phyloP scores from a whole-genome alignment of 2,113 vertebrate genomes.

The Sphyrna mokarran region DNA sequence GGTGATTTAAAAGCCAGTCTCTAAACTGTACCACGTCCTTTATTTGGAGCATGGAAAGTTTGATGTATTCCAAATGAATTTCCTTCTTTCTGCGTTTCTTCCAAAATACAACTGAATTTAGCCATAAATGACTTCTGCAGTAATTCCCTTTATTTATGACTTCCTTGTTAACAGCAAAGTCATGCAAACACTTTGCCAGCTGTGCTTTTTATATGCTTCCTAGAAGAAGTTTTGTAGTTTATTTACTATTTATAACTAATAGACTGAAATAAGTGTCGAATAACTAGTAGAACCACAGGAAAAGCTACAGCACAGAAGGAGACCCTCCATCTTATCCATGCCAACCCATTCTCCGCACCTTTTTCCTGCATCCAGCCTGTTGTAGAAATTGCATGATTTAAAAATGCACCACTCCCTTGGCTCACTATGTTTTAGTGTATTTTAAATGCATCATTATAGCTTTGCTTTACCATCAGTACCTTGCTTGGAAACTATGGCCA shows the following conservation, averaged over 20 bases:
- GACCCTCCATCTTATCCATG: too few relatives aligned
- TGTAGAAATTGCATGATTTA: not conserved
- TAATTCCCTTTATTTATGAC: conserved; percentile 27
- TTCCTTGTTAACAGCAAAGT: conserved; percentile 21
- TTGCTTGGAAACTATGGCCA: not conserved
- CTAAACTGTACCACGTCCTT: not conserved
- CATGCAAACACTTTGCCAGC: not conserved
- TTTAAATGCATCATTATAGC: not conserved
- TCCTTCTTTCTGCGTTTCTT: not conserved
- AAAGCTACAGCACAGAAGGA: too few relatives aligned
- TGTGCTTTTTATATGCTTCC: not conserved
- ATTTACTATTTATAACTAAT: not conserved
- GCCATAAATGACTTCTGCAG: not conserved
- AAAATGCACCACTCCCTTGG: not conserved
- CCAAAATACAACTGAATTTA: not conserved
- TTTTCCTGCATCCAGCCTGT: too few relatives aligned
- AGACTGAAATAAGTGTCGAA: not conserved
- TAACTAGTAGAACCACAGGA: not conserved
- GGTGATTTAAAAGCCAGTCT: not conserved
- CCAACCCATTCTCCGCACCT: too few relatives aligned
- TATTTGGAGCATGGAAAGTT: not conserved
- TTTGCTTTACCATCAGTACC: not conserved
- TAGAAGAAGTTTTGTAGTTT: not conserved
- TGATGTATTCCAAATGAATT: not conserved
- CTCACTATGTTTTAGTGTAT: not conserved